Conservation (phyloP, 2,113 vertebrate genomes). For the Varanus komodoensis region DNA sequence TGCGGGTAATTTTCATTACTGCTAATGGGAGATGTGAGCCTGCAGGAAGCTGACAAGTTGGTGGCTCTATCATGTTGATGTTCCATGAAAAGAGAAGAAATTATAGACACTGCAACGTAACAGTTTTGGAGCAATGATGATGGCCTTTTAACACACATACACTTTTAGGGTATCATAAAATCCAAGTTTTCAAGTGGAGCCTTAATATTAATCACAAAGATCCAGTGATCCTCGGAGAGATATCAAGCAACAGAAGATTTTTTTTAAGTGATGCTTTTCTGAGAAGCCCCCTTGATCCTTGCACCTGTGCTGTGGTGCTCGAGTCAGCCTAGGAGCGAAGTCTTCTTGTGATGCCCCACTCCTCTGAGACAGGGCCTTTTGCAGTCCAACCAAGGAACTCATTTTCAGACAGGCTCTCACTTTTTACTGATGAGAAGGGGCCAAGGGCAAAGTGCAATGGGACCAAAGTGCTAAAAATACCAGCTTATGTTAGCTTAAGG, state of each 20-base stretch:
- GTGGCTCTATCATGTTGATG: slow-evolving; percentile 68
- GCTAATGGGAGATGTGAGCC: slow-evolving; percentile 68
- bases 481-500: too few relatives aligned
- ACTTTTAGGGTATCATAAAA: slow-evolving; percentile 43
- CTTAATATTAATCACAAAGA: slow-evolving; percentile 39
- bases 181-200: slow-evolving; percentile 40
- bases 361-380: too few relatives aligned
- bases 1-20: slow-evolving; percentile 67
- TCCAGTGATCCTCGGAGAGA: background rate
- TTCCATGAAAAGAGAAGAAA: slow-evolving; percentile 70
- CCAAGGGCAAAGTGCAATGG: too few relatives aligned
- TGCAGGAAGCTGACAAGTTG: slow-evolving; percentile 57
- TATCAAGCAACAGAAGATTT: background rate
- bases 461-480: too few relatives aligned
- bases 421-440: too few relatives aligned
- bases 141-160: slow-evolving; percentile 42
- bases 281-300: background rate
- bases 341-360: too few relatives aligned
- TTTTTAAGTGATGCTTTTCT: background rate
- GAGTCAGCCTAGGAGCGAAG: background rate
- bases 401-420: too few relatives aligned
- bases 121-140: slow-evolving; percentile 58
- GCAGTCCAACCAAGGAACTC: too few relatives aligned
- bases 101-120: slow-evolving; percentile 59
- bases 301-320: background rate